Percentiles rank a stretch among this genome's conserved stretches.
Evolutionary conservation across 2,113 vertebrate genomes (phyloP).

Genomic region (Grus americana): DNA sequence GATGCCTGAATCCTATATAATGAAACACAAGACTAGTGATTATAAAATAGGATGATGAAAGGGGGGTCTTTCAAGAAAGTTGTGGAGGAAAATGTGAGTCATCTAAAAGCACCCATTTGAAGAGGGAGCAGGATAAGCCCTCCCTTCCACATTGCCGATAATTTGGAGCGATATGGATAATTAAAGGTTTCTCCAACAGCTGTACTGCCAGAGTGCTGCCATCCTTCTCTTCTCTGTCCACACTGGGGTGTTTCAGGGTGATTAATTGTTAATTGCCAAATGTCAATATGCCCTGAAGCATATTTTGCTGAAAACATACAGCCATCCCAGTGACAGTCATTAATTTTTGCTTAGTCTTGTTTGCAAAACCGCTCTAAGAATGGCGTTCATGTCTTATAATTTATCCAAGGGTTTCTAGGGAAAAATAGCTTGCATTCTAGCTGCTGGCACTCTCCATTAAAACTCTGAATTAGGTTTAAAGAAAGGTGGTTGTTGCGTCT

Average conservation of each 20-base stretch:
- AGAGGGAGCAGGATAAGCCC: background rate
- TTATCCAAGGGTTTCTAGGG: background rate
- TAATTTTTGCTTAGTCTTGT: background rate
- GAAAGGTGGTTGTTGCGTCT: background rate
- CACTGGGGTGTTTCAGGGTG: background rate
- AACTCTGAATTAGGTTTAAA: background rate
- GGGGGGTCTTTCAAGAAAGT: background rate
- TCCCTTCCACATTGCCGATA: background rate
- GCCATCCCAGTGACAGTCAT: background rate
- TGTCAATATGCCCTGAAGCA: background rate
- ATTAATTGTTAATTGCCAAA: constrained; percentile 35
- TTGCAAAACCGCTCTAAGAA: background rate
- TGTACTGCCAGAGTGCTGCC: background rate
- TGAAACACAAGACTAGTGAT: constrained; percentile 44
- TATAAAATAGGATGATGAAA: constrained; percentile 35
- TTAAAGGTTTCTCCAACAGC: background rate
- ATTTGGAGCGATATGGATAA: constrained; percentile 6
- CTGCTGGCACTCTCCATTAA: background rate
- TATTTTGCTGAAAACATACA: background rate
- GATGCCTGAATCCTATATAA: constrained; percentile 24
- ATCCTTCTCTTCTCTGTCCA: background rate
- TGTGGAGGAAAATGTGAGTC: constrained; percentile 22
- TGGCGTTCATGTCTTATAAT: background rate
- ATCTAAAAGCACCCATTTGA: constrained; percentile 4
- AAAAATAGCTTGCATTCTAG: background rate